phyloP scores from a whole-genome alignment of 1,140 invertebrate species.

The Meloidogyne hapla region DNA sequence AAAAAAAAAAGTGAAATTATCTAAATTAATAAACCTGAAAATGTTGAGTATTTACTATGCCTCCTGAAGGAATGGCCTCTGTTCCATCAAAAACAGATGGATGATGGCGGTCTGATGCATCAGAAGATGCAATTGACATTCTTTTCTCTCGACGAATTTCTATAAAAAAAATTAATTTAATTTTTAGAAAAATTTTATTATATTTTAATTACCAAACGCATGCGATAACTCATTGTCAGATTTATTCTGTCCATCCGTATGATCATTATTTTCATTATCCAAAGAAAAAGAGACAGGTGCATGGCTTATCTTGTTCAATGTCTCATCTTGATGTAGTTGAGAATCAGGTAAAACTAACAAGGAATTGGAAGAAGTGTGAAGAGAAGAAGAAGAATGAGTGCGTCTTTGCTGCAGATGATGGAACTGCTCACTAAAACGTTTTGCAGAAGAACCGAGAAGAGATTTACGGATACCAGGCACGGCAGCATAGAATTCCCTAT shows the following conservation, averaged over 20 bases:
- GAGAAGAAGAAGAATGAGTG: constrained; percentile 33
- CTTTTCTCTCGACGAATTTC: constrained; percentile 32
- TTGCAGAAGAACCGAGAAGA: constrained; percentile 59
- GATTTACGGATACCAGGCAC: constrained; percentile 61
- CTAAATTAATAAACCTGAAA: background rate
- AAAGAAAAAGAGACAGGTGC: background rate
- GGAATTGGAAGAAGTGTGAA: constrained; percentile 35
- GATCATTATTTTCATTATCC: constrained; percentile 3
- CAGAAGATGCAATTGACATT: constrained; percentile 26
- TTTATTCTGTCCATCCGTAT: background rate
- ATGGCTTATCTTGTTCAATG: background rate
- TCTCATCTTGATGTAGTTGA: background rate
- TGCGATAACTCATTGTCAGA: background rate
- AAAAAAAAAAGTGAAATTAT: constrained; percentile 3
- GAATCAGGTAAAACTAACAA: constrained; percentile 11
- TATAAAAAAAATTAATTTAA: background rate
- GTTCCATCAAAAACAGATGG: constrained; percentile 9
- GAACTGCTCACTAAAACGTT: constrained; percentile 60
- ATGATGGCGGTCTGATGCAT: constrained; percentile 7
- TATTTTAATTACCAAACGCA: constrained; percentile 7
- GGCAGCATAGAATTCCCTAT: constrained; percentile 63
- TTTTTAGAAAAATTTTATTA: background rate
- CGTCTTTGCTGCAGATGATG: constrained; percentile 62
- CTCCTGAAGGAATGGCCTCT: constrained; percentile 8
- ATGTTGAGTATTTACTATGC: constrained; percentile 26